These are phyloP conservation scores for Bedellia somnulentella DNA, from an alignment of 2,888 invertebrate species.

Conservation along the genomic window DNA sequence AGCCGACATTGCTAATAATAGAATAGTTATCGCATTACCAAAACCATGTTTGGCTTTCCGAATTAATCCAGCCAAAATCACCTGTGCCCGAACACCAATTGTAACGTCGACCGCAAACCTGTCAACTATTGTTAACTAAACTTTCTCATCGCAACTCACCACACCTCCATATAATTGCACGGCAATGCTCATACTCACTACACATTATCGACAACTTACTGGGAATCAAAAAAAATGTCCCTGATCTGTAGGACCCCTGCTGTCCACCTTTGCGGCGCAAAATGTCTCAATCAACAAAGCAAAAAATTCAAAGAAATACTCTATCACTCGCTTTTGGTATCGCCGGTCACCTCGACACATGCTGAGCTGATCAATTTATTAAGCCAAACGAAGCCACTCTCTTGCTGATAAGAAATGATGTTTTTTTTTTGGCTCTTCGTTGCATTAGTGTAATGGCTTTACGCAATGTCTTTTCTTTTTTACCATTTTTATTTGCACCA, in stretches of 20 bases:
- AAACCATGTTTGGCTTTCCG: no score
- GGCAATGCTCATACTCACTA: conserved; percentile 18
- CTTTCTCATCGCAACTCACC: conserved; percentile 15
- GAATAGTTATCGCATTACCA: no score
- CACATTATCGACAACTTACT: conserved; percentile 30
- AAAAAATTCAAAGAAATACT: conserved; percentile 17
- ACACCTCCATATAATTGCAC: conserved; percentile 1
- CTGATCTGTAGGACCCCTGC: conserved; percentile 35
- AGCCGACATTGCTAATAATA: no score
- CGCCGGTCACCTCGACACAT: conserved; percentile 21
- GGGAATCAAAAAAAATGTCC: conserved; percentile 23
- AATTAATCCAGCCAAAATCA: no score
- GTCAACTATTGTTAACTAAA: conserved; percentile 15
- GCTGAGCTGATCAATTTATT: conserved; percentile 38
- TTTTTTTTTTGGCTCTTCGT: no score
- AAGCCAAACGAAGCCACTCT: conserved; percentile 11
- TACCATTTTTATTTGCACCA: background rate
- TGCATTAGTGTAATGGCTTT: no score
- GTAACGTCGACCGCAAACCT: conserved; percentile 17
- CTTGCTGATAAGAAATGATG: no score
- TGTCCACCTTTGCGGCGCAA: conserved; percentile 45
- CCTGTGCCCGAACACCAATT: no score
- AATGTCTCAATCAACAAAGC: conserved; percentile 39
- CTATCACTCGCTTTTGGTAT: conserved; percentile 20
- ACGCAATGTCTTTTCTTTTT: no score